Base-by-base conservation (phyloP, 2,888 invertebrate species). In the Latrodectus elegans region DNA sequence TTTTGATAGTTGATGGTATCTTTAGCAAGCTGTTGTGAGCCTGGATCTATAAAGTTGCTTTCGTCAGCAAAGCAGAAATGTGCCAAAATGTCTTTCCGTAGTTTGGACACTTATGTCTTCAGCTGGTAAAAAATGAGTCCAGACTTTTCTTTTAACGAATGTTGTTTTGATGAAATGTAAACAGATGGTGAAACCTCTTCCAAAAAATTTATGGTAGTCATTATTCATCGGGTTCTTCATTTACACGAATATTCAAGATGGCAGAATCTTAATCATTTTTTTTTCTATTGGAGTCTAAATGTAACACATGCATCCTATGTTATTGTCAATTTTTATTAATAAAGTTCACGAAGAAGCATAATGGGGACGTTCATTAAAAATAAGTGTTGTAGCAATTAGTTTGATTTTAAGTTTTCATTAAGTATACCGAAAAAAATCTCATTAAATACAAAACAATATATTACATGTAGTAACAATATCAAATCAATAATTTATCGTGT, bases 111-210 rank as follows among this genome's bases (percentile, higher is more conserved):
- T 64, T 72, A 55, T 71, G 55, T 72, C 80, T 80, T 64, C 60
- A 65, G 22, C 8, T 22, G 38, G 71, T 81, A 74, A 81, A 73
- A 73, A 53, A 81, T 81, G 65, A 81, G 52, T n/a, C 49, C 67
- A 51, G 65, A 81, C 60, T 60, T 60, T 60, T 38, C 38, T 38
- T 38, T 65, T 80, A 80, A 60, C 74, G 73, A 81, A 72, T 74
- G 81, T 65, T 81, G 73, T 52, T 74, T 67, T 73, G 81, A 81
- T 74, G 81, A 81, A 74, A 65, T 51, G 81, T 74, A 74, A 73
- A 65, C 81, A 81, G 81, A 81, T 73, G 74, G 15, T 49, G 17
- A 51, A 14, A 60, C 12, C n/a, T 60, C 60, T 60, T n/a, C 60
- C n/a, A 60, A n/a, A 60, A 60, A 60, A 11, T 60, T 15, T 12